Evolutionary conservation across 1,140 invertebrate genomes (phyloP).

Genomic region (Leptinotarsa defecta): DNA sequence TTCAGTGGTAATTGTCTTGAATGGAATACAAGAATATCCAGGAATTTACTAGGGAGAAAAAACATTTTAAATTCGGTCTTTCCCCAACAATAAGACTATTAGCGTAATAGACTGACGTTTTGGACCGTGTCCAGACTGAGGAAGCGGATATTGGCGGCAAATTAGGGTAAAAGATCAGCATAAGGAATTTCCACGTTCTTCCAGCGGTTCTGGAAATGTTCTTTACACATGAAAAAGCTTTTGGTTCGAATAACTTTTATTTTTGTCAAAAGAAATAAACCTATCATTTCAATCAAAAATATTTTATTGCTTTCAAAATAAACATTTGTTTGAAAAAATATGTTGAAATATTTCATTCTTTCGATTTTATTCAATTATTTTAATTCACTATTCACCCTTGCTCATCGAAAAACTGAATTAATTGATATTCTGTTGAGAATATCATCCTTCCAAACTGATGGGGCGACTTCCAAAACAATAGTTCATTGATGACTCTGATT

Average conservation of each 20-base stretch:
- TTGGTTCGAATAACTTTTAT: neutral
- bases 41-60: constrained; percentile 24
- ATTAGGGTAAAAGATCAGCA: constrained; percentile 54
- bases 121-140: constrained; percentile 54
- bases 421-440: no score
- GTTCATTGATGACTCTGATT: no score
- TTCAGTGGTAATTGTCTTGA: constrained; percentile 20
- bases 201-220: constrained; percentile 15
- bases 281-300: neutral
- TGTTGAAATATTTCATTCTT: neutral
- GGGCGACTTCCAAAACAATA: no score
- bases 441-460: no score
- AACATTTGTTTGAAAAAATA: neutral
- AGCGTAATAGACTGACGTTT: constrained; percentile 52
- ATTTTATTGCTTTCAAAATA: neutral
- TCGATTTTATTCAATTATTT: no score
- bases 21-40: constrained; percentile 22
- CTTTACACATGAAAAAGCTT: neutral
- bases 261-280: neutral
- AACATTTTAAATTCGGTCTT: constrained; percentile 48
- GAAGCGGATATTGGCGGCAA: constrained; percentile 53
- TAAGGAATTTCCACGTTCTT: constrained; percentile 22
- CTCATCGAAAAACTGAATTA: no score
- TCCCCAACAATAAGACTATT: constrained; percentile 53
- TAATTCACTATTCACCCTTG: no score